These are phyloP conservation scores for Sphyrna mokarran DNA, from an alignment of 2,113 vertebrate species.

Conservation along the genomic window DNA sequence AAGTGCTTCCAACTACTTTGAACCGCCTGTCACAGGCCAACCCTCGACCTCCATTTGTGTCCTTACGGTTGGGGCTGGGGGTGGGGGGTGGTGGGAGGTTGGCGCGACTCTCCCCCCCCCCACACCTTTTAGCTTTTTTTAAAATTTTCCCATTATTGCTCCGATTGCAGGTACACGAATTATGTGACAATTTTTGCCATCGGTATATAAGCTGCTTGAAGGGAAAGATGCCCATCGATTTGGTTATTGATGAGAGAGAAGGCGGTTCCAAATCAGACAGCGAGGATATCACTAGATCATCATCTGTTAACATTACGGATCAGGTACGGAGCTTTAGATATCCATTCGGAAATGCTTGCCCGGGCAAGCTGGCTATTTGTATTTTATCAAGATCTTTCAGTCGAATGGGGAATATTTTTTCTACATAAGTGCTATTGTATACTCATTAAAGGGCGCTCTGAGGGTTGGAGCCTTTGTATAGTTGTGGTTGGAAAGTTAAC, in stretches of 20 bases:
- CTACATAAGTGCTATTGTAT: conserved; percentile 96
- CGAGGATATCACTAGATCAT: conserved; percentile 90
- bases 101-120: too few species aligned
- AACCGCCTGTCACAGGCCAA: conserved; percentile 61
- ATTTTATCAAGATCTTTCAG: conserved; percentile 93
- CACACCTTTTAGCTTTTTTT: neutral
- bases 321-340: conserved; percentile 72
- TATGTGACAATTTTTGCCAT: conserved; percentile 99
- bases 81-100: too few species aligned
- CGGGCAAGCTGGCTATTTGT: conserved; percentile 76
- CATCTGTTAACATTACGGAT: conserved; percentile 86
- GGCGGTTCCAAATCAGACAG: conserved; percentile 98
- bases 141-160: conserved; percentile 32
- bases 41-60: conserved; percentile 64
- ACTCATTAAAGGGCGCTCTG: conserved; percentile 89
- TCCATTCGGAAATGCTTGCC: conserved; percentile 74
- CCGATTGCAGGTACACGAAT: conserved; percentile 84
- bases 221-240: conserved; percentile 99
- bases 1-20: conserved; percentile 62
- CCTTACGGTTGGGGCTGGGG: conserved; percentile 35
- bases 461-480: conserved; percentile 78
- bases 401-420: conserved; percentile 82
- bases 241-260: conserved; percentile 99
- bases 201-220: conserved; percentile 99
- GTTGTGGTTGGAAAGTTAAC: conserved; percentile 87